Evolutionary conservation across 2,888 invertebrate genomes (phyloP), one percentile per base, ranked within the genome.

Genomic region (Rhodophaea formosa): DNA sequence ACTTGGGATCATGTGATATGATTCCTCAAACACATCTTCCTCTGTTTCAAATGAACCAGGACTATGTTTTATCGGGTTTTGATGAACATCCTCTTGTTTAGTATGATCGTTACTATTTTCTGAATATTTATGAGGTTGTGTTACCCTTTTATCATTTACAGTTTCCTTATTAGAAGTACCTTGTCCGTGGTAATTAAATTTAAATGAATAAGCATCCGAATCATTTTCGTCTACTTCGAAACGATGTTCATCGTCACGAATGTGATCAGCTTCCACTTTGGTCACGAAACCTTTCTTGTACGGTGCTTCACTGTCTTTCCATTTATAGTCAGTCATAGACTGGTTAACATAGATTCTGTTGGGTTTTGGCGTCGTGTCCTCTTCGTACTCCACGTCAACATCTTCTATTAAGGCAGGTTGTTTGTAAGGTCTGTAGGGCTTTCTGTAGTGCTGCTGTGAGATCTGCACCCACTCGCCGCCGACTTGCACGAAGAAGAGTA

Each of bases 391-490:
- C 45, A 61, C 59, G 2, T 58, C 47, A 1, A 15, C 32, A 39
- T 23, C 53, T 0, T 62, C 63, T 32, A 60, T 45, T 39, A 59
- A 60, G 12, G 58, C 59, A 12, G 67, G 64, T 16, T 56, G 58
- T 52, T 60, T 62, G 51, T 62, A 59, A 7, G 61, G 59, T 8
- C 69, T 60, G 16, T 68, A 16, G 2, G 83, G 77, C 61, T 82
- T 83, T 42, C 72, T 74, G 64, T 85, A 84, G 61, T 82, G 75
- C 45, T 82, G 82, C 61, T 90, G 90, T 0, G 89, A 77, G 62
- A 91, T 90, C 64, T 91, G 84, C 32, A 91, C 88, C 90, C 90
- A 91, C 56, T 91, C 90, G 42, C 79, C 64, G 16, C 66, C 16
- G 14, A 68, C 75, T 58, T 66, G 69, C 17, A 68, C 60, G 58